Percentiles rank a stretch among this genome's conserved stretches.
Evolutionary conservation across 2,888 invertebrate genomes (phyloP).

Genomic region (Chrysolina oricalcia): DNA sequence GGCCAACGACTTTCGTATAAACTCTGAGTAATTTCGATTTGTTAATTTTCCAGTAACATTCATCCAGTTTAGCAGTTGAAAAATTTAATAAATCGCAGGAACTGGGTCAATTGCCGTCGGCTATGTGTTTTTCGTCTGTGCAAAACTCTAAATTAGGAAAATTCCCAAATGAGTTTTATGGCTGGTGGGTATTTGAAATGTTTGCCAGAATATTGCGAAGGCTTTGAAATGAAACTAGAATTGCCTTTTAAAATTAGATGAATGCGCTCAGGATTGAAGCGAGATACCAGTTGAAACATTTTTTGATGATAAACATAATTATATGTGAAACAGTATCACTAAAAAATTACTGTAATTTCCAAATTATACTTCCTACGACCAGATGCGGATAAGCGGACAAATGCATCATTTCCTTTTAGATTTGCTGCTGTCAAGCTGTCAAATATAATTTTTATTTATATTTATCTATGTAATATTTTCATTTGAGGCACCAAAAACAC

Average conservation of each 20-base stretch:
- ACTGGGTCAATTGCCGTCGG: neutral
- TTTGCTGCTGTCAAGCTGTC: no score
- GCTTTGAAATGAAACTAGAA: neutral
- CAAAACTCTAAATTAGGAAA: neutral
- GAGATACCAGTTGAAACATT: neutral
- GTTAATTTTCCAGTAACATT: neutral
- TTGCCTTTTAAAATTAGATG: neutral
- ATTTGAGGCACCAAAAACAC: no score
- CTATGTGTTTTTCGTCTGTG: neutral
- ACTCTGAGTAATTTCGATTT: neutral
- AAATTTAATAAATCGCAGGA: neutral
- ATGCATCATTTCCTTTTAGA: no score
- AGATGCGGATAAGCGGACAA: no score
- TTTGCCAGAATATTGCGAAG: constrained; percentile 8
- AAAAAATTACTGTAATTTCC: no score
- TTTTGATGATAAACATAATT: neutral
- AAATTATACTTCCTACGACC: neutral
- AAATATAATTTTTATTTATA: no score
- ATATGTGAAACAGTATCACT: neutral
- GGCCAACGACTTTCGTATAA: no score
- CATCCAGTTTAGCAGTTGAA: neutral
- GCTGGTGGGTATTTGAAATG: neutral
- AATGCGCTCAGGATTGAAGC: no score
- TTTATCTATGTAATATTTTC: no score
- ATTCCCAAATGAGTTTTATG: neutral